Evolutionary conservation across 2,888 invertebrate genomes (phyloP), one percentile per base, ranked within the genome.

Genomic region (Andrena bucephala): DNA sequence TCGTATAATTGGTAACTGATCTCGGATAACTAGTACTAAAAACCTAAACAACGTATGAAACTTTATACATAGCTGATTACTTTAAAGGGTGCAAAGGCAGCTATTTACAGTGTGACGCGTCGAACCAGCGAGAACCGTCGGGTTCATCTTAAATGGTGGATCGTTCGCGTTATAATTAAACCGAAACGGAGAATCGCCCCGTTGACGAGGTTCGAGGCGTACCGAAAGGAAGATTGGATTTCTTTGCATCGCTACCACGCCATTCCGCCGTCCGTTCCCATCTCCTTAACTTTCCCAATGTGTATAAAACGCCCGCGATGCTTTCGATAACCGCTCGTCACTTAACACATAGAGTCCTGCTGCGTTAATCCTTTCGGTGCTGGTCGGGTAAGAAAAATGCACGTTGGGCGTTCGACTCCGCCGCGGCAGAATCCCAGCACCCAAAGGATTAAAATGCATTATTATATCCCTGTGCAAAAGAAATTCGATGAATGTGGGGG

Each of bases 1-100:
- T 92, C 90, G 87, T 92, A 92, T 92, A 92, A 92, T 92, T 92
- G 92, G 92, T 92, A 92, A 92, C 92, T 92, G 92, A 92, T 92
- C 88, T 92, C 86, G 83, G 86, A 92, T 92, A 92, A 92, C 90
- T 89, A 89, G 85, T 90, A 88, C 92, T 92, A 91, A 91, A 92
- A 92, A 92, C 88, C 91, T 92, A 92, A 91, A 92, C 92, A 92
- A 92, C 89, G 92, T 92, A 92, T 88, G 92, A 92, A 92, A 92
- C 86, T 92, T 92, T 92, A 92, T 92, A 92, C 92, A 92, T 92
- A 90, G 89, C 90, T 91, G 91, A 83, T 88, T 90, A 79, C 86
- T 86, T 89, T 85, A 89, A 89, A 70, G 80, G 83, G 83, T 87
- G 89, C 87, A 89, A 88, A 86, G 88, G 81, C 89, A 86, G 90